A percentile compares a stretch with the other conserved stretches of the same genome.
Evolutionary conservation across 2,888 invertebrate species (phyloP).

Genomic region (Xestoiulus laeticollis): DNA sequence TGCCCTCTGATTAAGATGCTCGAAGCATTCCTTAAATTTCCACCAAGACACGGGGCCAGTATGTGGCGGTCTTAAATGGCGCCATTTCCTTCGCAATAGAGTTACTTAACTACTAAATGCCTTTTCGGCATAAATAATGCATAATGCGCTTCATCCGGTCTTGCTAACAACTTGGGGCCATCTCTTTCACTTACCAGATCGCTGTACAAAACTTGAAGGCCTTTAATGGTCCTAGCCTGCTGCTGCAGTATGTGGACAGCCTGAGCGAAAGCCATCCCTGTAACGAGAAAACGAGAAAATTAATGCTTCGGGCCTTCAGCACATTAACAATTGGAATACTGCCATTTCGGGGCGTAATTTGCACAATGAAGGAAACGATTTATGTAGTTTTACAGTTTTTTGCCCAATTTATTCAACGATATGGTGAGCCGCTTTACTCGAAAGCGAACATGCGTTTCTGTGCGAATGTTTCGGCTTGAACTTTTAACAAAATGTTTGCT

Average conservation of each 20-base stretch:
- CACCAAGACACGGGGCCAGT: neutral
- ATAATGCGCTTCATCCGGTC: neutral
- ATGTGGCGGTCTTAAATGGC: neutral
- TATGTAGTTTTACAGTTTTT: neutral
- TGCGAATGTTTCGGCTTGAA: too few relatives aligned
- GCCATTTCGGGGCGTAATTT: neutral
- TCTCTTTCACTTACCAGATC: constrained; percentile 77
- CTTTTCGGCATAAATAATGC: neutral
- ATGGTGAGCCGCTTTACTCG: too few relatives aligned
- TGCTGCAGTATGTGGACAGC: constrained; percentile 96
- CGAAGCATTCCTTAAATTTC: neutral
- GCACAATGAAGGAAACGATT: neutral
- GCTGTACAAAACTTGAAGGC: constrained; percentile 96
- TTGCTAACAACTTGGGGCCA: neutral
- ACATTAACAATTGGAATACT: neutral
- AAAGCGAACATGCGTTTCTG: too few relatives aligned
- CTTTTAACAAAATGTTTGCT: too few relatives aligned
- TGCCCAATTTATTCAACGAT: too few relatives aligned
- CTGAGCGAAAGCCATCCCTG: constrained; percentile 99
- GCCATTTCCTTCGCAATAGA: neutral
- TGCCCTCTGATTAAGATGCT: neutral
- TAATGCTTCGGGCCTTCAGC: neutral
- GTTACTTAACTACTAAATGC: constrained; percentile 2
- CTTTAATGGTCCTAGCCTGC: constrained; percentile 93
- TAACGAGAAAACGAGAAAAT: constrained; percentile 62